phyloP scores from a whole-genome alignment of 2,797 vertebrate genomes.

The Clarias platycephalus region DNA sequence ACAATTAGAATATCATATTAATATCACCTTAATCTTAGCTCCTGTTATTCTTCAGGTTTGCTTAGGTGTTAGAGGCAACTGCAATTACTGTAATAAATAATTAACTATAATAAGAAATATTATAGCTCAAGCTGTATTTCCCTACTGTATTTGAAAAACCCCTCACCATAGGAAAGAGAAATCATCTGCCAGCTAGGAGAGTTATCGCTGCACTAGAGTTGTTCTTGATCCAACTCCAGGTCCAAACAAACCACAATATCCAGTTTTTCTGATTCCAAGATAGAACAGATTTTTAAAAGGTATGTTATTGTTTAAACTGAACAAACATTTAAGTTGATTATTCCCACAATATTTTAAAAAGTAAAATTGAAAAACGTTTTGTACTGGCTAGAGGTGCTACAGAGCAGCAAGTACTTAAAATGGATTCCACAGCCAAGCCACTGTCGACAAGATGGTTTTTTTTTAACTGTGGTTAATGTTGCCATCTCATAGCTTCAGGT shows the following conservation, averaged over 20 bases:
- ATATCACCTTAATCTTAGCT: neutral
- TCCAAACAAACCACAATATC: slow-evolving; percentile 60
- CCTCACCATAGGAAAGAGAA: slow-evolving; percentile 56
- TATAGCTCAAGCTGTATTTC: neutral
- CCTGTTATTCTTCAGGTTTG: neutral
- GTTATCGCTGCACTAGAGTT: slow-evolving; percentile 58
- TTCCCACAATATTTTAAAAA: slow-evolving; percentile 45
- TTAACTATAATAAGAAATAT: too few relatives aligned
- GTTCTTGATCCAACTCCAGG: slow-evolving; percentile 68
- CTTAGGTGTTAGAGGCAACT: neutral
- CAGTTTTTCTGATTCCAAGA: slow-evolving; percentile 60
- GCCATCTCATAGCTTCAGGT: neutral
- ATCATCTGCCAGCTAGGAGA: slow-evolving; percentile 63
- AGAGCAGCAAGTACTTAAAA: neutral
- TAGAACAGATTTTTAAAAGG: slow-evolving; percentile 54
- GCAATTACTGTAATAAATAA: too few relatives aligned
- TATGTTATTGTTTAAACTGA: slow-evolving; percentile 54
- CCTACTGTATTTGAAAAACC: slow-evolving; percentile 54
- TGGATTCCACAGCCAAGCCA: too few relatives aligned
- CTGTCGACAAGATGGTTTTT: neutral
- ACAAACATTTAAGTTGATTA: slow-evolving; percentile 52
- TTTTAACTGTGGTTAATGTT: neutral
- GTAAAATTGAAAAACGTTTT: neutral
- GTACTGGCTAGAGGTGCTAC: neutral
- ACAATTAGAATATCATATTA: neutral